Percentiles rank a stretch among this genome's conserved stretches.
Conservation (phyloP, 2,797 vertebrate species). For the Monodelphis domestica region DNA sequence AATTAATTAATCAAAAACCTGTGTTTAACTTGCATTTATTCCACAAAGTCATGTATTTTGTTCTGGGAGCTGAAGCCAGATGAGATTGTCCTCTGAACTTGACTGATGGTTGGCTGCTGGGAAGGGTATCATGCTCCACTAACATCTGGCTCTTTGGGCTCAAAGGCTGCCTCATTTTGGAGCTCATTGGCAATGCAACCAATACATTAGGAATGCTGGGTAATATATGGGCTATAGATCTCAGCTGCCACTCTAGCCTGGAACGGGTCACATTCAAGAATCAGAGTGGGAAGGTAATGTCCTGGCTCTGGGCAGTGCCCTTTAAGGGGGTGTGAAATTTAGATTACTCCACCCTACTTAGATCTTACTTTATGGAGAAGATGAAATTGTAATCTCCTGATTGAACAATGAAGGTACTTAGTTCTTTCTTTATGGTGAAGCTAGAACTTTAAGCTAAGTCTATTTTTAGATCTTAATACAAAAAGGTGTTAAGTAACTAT, state of each 20-base stretch:
- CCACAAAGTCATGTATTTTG: fast-evolving
- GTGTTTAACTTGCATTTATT: not conserved
- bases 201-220: fast-evolving
- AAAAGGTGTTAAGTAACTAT: too few relatives aligned
- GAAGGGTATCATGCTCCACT: not conserved
- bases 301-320: not conserved
- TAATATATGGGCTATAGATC: fast-evolving
- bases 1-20: too few relatives aligned
- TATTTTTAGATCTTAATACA: too few relatives aligned
- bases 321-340: too few relatives aligned
- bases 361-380: too few relatives aligned
- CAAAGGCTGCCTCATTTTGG: not conserved
- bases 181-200: not conserved
- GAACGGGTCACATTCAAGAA: not conserved
- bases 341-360: too few relatives aligned
- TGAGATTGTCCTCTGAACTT: not conserved
- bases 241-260: not conserved
- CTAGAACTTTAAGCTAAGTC: too few relatives aligned
- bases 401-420: too few relatives aligned
- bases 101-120: not conserved
- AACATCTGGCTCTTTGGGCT: not conserved
- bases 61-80: too few relatives aligned
- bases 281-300: not conserved
- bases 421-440: too few relatives aligned
- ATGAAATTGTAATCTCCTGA: too few relatives aligned